Percentiles rank a stretch among this genome's conserved stretches.
These are phyloP conservation scores for Amblyjoppa fuscipennis DNA, from an alignment of 2,888 invertebrate genomes.

Conservation along the genomic window DNA sequence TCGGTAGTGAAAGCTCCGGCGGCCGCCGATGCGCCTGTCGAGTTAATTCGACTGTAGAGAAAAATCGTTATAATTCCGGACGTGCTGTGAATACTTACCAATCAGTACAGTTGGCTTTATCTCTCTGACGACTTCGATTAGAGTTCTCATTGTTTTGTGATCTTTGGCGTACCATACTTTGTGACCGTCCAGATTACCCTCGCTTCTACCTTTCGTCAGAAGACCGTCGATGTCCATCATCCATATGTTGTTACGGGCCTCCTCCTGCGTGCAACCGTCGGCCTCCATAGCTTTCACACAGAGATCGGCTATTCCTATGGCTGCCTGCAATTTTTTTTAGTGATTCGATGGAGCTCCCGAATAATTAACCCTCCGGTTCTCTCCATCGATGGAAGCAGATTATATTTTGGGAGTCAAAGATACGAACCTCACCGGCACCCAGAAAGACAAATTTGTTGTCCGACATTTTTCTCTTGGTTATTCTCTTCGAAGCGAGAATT, in stretches of 20 bases:
- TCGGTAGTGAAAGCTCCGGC: conserved; percentile 96
- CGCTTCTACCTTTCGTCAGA: conserved; percentile 89
- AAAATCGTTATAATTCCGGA: conserved; percentile 77
- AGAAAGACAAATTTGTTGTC: conserved; percentile 97
- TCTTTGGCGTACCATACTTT: conserved; percentile 92
- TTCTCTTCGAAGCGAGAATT: conserved; percentile 91
- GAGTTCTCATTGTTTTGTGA: conserved; percentile 91
- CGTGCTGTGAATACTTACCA: conserved; percentile 87
- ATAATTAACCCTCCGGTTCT: background rate
- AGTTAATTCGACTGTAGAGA: conserved; percentile 64
- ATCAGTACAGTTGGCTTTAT: conserved; percentile 96
- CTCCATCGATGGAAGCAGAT: background rate
- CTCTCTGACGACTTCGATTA: conserved; percentile 92
- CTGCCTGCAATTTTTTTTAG: conserved; percentile 88
- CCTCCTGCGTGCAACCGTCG: conserved; percentile 87
- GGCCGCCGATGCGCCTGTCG: conserved; percentile 95
- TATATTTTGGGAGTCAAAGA: conserved; percentile 10
- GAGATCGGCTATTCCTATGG: conserved; percentile 96
- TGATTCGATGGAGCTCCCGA: background rate
- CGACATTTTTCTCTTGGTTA: conserved; percentile 93
- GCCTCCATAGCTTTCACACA: conserved; percentile 95
- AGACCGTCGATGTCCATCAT: conserved; percentile 98
- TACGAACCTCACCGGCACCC: conserved; percentile 91
- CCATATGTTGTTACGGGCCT: conserved; percentile 96
- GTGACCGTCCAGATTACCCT: conserved; percentile 90